phyloP scores from a whole-genome alignment of 1,140 invertebrate genomes.

The Heliothis subflexa region DNA sequence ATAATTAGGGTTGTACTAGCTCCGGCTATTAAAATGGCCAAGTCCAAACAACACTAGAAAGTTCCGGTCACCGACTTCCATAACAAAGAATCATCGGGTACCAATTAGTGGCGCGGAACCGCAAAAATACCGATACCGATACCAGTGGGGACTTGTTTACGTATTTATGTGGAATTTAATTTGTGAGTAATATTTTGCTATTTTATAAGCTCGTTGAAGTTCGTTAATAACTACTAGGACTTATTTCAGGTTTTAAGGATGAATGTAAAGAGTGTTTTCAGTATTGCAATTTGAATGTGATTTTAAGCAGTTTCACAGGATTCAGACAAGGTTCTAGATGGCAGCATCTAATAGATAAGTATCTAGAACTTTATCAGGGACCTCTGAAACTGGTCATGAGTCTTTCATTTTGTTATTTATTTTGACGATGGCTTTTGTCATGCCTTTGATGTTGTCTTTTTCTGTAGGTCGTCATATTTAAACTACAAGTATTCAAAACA shows the following conservation, averaged over 20 bases:
- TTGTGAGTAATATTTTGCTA: not conserved
- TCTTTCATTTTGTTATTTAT: too few species aligned
- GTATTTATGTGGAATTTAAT: slow-evolving; percentile 28
- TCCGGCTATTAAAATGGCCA: slow-evolving; percentile 34
- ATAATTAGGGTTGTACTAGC: slow-evolving; percentile 32
- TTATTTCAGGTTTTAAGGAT: too few species aligned
- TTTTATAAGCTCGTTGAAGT: not conserved
- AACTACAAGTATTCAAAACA: too few species aligned
- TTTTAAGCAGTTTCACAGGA: not conserved
- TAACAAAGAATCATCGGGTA: slow-evolving; percentile 46
- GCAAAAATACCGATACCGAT: slow-evolving; percentile 21
- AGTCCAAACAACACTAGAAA: slow-evolving; percentile 48
- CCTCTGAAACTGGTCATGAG: too few species aligned
- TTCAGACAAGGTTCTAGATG: not conserved
- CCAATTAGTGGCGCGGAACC: slow-evolving; percentile 41
- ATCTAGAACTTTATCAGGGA: too few species aligned
- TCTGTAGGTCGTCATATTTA: too few species aligned
- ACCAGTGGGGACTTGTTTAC: slow-evolving; percentile 27
- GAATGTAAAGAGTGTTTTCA: too few species aligned
- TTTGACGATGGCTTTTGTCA: too few species aligned
- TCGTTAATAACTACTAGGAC: not conserved
- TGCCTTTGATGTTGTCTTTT: too few species aligned
- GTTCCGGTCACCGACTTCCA: slow-evolving; percentile 42
- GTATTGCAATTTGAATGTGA: too few species aligned
- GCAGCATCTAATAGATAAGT: too few species aligned